Conservation (phyloP, 1,140 invertebrate species). For the Physella acuta region DNA sequence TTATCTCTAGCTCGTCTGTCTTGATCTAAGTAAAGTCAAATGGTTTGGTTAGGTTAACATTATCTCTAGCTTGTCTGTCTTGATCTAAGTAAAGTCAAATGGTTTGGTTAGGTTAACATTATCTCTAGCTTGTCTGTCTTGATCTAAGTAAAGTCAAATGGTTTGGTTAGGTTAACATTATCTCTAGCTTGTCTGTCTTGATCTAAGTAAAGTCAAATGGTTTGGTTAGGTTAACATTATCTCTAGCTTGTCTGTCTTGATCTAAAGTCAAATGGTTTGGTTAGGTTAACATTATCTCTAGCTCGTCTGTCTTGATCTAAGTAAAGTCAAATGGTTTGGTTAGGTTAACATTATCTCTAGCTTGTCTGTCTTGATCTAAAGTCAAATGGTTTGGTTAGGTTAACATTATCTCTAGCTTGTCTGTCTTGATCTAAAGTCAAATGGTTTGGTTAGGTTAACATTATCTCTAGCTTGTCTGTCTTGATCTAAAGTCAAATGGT, state of each 20-base stretch:
- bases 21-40: too few relatives aligned
- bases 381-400: too few relatives aligned
- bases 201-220: constrained; percentile 32
- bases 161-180: constrained; percentile 39
- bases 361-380: constrained; percentile 36
- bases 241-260: constrained; percentile 36
- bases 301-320: constrained; percentile 36
- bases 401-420: constrained; percentile 35
- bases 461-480: constrained; percentile 35
- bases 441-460: too few relatives aligned
- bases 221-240: constrained; percentile 38
- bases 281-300: constrained; percentile 39
- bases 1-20: too few relatives aligned
- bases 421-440: constrained; percentile 35
- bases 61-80: constrained; percentile 36
- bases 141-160: constrained; percentile 30
- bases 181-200: constrained; percentile 35
- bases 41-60: too few relatives aligned
- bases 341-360: constrained; percentile 38
- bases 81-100: constrained; percentile 33
- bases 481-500: constrained; percentile 34
- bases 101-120: constrained; percentile 34
- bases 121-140: constrained; percentile 37
- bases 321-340: too few relatives aligned
- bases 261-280: constrained; percentile 29